Evolutionary conservation across 2,113 vertebrate genomes (phyloP), one percentile per base, ranked within the genome.

Genomic region (Promerops cafer): DNA sequence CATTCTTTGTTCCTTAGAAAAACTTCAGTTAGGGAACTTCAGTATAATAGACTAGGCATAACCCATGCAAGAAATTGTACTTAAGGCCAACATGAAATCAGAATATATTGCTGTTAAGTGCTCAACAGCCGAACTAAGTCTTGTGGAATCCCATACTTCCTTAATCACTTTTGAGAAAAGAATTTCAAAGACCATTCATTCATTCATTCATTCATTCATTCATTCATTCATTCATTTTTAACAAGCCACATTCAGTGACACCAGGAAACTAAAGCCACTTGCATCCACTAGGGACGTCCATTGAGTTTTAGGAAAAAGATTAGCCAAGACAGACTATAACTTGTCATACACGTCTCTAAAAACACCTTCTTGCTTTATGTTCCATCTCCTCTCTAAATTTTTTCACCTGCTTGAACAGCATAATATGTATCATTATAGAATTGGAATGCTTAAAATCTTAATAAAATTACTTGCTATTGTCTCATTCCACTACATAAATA

Each of bases 201-300:
- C 33, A 7, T 35, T 22, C 13, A 10, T 23, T 49, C 11, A 7
- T 26, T 26, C 23, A 23, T n/a, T n/a, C n/a, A n/a, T n/a, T n/a
- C 26, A 18, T 60, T 60, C 59, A 18, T 60, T 35, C 33, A 23
- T 49, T 33, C 7, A 19, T 61, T 61, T 47, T 47, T 37, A 24
- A 24, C 9, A 69, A 68, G n/a, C 5, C 2, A 1, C 15, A 53
- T 6, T 76, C 15, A 44, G 19, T 3, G 5, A 69, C 30, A 49
- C 19, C 22, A 79, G 26, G 20, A 57, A 83, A 88, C 20, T 44
- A 80, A 79, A 77, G 7, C 16, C 45, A 33, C 19, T 90, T 68
- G 7, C 1, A 33, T 47, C 10, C 10, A 24, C 7, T 4, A 23
- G 11, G 9, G 5, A 2, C 37, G 15, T 70, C 5, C 21, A 68